Percentiles rank a stretch among this genome's conserved stretches.
Evolutionary conservation across 2,888 invertebrate genomes (phyloP).

Genomic region (Synergus umbraculus): DNA sequence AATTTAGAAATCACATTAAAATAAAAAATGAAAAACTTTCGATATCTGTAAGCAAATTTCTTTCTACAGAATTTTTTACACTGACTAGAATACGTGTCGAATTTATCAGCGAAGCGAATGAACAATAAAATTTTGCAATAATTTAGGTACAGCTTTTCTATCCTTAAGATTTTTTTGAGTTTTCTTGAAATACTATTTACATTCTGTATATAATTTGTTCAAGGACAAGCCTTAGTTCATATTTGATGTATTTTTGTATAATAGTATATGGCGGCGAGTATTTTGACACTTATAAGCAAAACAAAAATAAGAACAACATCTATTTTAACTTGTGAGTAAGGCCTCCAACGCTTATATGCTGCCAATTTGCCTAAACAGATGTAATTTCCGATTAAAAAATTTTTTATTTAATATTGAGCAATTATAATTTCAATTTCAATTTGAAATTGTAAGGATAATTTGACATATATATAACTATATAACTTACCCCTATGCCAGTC

Average conservation of each 20-base stretch:
- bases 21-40: not conserved
- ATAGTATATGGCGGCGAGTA: slow-evolving; percentile 40
- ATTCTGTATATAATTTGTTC: slow-evolving; percentile 4
- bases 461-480: not conserved
- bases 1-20: not conserved
- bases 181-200: slow-evolving; percentile 15
- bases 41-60: not conserved
- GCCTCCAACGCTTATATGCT: slow-evolving; percentile 69
- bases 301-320: not conserved
- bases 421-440: not conserved
- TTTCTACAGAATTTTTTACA: not conserved
- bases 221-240: not conserved
- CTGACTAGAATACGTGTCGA: slow-evolving; percentile 26
- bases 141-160: slow-evolving; percentile 9
- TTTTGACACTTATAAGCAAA: slow-evolving; percentile 36
- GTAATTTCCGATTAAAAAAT: slow-evolving; percentile 25
- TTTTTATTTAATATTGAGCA: not conserved
- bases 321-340: slow-evolving; percentile 65
- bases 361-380: slow-evolving; percentile 73
- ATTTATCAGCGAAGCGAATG: not conserved
- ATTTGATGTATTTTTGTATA: not conserved
- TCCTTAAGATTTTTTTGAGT: not conserved
- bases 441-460: not conserved
- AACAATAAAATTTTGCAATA: not conserved
- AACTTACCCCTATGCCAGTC: slow-evolving; percentile 79